Conservation (phyloP, 1,140 invertebrate species). For the Anthonomus grandis region DNA sequence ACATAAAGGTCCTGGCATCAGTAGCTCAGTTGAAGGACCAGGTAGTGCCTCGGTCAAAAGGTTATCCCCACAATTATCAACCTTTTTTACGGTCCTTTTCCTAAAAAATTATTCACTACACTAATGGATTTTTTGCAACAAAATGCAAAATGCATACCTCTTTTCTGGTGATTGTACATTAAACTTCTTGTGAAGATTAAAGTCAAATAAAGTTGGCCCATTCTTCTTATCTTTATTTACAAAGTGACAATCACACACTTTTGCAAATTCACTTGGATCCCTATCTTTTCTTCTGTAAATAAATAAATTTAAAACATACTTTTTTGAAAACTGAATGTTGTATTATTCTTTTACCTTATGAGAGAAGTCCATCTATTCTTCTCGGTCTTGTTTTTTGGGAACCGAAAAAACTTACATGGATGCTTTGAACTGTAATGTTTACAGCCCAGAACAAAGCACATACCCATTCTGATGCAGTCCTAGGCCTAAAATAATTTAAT, state of each 20-base stretch:
- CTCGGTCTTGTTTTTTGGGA: neutral
- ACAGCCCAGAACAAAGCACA: constrained; percentile 15
- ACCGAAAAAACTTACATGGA: constrained; percentile 9
- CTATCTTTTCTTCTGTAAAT: constrained; percentile 15
- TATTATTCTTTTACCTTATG: too few relatives aligned
- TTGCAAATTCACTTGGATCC: neutral
- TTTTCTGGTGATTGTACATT: constrained; percentile 12
- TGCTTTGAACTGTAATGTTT: constrained; percentile 15
- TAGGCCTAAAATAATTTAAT: too few relatives aligned
- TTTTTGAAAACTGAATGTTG: neutral
- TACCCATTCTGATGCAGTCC: too few relatives aligned
- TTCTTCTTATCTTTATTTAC: constrained; percentile 9
- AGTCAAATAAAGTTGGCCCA: constrained; percentile 15
- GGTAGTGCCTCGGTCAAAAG: neutral
- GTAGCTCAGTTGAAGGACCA: neutral
- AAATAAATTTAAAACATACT: neutral
- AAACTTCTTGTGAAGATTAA: constrained; percentile 8
- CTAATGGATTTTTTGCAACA: neutral
- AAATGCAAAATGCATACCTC: too few relatives aligned
- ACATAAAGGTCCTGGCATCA: neutral
- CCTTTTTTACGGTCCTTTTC: neutral
- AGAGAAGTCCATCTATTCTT: constrained; percentile 3
- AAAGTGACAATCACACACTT: constrained; percentile 16
- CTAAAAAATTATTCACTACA: neutral
- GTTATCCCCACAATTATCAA: neutral